A percentile compares a stretch with the other conserved stretches of the same genome.
phyloP scores from a whole-genome alignment of 2,888 invertebrate species.

The Meloe dianella region DNA sequence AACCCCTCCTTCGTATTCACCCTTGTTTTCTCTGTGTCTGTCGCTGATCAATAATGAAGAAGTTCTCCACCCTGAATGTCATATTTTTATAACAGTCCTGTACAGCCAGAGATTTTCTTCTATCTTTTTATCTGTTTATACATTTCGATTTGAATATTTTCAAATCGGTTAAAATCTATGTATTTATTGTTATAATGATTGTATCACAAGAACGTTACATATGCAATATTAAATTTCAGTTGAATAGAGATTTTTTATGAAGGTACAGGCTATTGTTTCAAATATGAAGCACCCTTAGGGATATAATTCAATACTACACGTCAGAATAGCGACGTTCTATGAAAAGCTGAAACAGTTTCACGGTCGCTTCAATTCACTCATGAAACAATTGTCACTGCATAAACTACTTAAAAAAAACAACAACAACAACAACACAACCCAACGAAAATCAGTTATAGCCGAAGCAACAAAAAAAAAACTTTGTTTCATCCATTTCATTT shows the following conservation, averaged over 20 bases:
- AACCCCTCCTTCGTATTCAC: constrained; percentile 24
- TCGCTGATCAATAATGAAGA: constrained; percentile 33
- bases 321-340: constrained; percentile 13
- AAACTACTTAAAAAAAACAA: constrained; percentile 32
- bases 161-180: background rate
- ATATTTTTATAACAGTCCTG: constrained; percentile 20
- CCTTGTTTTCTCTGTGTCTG: constrained; percentile 18
- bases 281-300: constrained; percentile 30
- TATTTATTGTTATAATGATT: background rate
- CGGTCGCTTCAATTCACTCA: constrained; percentile 23
- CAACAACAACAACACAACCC: constrained; percentile 32
- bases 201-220: constrained; percentile 11
- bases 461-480: constrained; percentile 42
- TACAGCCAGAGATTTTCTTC: background rate
- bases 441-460: constrained; percentile 48
- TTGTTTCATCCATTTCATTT: constrained; percentile 46
- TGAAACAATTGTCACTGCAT: constrained; percentile 48
- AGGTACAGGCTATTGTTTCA: constrained; percentile 24
- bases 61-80: constrained; percentile 24
- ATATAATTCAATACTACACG: constrained; percentile 29
- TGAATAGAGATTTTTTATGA: constrained; percentile 17
- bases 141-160: background rate
- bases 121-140: background rate
- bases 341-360: constrained; percentile 27
- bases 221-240: constrained; percentile 32